These are phyloP conservation scores for Pomacea canaliculata DNA, from an alignment of 2,888 invertebrate genomes.

Conservation along the genomic window DNA sequence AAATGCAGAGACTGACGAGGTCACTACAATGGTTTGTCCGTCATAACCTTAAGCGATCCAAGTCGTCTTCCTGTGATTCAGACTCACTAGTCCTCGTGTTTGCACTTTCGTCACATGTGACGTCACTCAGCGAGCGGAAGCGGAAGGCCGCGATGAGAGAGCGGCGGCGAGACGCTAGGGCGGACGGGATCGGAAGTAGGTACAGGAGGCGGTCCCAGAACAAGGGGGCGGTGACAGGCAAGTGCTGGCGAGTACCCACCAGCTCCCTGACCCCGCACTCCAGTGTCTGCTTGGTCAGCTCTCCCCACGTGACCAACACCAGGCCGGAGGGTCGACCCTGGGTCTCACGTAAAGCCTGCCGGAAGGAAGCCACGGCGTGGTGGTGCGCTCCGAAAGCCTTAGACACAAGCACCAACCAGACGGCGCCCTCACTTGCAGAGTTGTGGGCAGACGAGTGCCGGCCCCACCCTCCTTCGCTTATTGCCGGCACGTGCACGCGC, in stretches of 20 bases:
- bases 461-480: neutral
- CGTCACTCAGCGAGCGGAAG: slow-evolving; percentile 21
- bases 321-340: slow-evolving; percentile 7
- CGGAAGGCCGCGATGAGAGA: slow-evolving; percentile 20
- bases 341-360: slow-evolving; percentile 9
- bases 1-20: no score
- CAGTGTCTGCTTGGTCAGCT: slow-evolving; percentile 27
- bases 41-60: neutral
- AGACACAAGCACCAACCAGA: slow-evolving; percentile 16
- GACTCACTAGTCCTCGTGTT: no score
- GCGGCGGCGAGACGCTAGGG: neutral
- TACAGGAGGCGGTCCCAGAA: slow-evolving; percentile 29
- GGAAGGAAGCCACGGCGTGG: slow-evolving; percentile 17
- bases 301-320: slow-evolving; percentile 30
- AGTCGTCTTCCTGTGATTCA: neutral
- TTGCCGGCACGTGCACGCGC: slow-evolving; percentile 17
- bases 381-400: slow-evolving; percentile 21
- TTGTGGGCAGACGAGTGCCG: no score
- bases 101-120: slow-evolving; percentile 1
- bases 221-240: slow-evolving; percentile 24
- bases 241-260: slow-evolving; percentile 8
- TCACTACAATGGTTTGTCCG: no score
- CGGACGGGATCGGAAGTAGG: slow-evolving; percentile 20
- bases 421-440: slow-evolving; percentile 14
- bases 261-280: slow-evolving; percentile 18